These are phyloP conservation scores for Amia ocellicauda DNA, from an alignment of 2,113 vertebrate genomes.

Conservation along the genomic window DNA sequence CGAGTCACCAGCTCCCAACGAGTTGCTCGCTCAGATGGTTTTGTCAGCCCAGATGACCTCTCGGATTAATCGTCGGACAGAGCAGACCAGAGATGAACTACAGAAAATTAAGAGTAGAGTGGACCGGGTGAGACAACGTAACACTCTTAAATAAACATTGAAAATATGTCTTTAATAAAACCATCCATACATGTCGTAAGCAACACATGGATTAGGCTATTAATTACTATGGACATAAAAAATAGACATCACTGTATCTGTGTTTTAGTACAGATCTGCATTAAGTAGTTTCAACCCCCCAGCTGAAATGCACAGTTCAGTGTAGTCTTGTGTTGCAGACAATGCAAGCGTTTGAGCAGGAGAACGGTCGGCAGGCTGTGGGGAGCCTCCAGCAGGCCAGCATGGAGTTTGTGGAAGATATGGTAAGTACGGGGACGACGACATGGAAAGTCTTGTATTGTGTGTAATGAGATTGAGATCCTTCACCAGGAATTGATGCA, in stretches of 20 bases:
- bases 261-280: no score
- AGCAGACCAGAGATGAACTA: conserved; percentile 22
- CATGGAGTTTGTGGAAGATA: conserved; percentile 26
- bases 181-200: not conserved
- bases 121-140: conserved; percentile 12
- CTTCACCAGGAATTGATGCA: not conserved
- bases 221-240: no score
- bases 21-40: no score
- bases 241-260: no score
- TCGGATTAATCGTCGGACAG: not conserved
- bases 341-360: conserved; percentile 20
- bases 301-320: no score
- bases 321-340: conserved; percentile 10
- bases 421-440: conserved; percentile 13
- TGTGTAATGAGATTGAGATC: not conserved
- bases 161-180: not conserved
- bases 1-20: no score
- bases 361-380: not conserved
- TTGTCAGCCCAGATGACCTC: no score
- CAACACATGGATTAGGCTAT: no score
- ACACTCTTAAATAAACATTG: not conserved
- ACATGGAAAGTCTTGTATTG: not conserved
- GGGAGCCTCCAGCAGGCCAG: not conserved
- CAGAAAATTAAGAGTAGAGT: conserved; percentile 15
- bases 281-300: no score